Percentiles rank a stretch among this genome's conserved stretches.
Conservation (phyloP, 1,140 invertebrate genomes). For the Ectropis grisescens region DNA sequence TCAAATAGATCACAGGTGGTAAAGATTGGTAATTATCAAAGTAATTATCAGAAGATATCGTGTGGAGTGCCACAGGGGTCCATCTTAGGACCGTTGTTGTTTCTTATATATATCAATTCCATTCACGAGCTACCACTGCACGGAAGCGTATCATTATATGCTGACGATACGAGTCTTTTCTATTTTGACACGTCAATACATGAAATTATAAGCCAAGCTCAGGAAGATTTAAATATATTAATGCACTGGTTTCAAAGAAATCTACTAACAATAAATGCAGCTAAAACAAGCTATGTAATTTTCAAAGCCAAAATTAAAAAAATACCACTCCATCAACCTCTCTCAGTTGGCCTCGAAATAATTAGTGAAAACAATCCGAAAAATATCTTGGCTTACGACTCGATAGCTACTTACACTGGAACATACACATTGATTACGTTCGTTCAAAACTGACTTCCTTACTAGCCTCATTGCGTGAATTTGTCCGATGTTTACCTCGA, state of each 20-base stretch:
- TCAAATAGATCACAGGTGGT: constrained; percentile 1
- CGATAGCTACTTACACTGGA: constrained; percentile 13
- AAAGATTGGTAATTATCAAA: neutral
- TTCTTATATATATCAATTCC: constrained; percentile 5
- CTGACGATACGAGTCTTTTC: constrained; percentile 19
- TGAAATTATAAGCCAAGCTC: constrained; percentile 1
- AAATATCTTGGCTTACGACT: constrained; percentile 13
- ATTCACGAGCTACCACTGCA: neutral
- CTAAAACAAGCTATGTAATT: constrained; percentile 12
- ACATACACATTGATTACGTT: constrained; percentile 10
- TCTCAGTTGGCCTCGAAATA: too few species aligned
- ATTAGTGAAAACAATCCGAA: constrained; percentile 2
- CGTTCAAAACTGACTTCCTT: constrained; percentile 6
- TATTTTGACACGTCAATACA: constrained; percentile 9
- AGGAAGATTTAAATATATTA: constrained; percentile 1
- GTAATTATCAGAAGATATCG: neutral
- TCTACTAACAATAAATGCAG: constrained; percentile 7
- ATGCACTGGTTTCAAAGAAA: constrained; percentile 5
- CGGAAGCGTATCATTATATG: constrained; percentile 11
- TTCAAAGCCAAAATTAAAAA: constrained; percentile 13
- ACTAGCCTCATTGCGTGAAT: constrained; percentile 5
- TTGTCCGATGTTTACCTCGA: constrained; percentile 9
- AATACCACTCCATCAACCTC: constrained; percentile 2
- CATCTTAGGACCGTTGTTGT: neutral
- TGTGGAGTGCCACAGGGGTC: neutral